Percentiles rank a stretch among this genome's conserved stretches.
These are phyloP conservation scores for Myotis pilosus DNA, from an alignment of 2,797 vertebrate species.

Conservation along the genomic window DNA sequence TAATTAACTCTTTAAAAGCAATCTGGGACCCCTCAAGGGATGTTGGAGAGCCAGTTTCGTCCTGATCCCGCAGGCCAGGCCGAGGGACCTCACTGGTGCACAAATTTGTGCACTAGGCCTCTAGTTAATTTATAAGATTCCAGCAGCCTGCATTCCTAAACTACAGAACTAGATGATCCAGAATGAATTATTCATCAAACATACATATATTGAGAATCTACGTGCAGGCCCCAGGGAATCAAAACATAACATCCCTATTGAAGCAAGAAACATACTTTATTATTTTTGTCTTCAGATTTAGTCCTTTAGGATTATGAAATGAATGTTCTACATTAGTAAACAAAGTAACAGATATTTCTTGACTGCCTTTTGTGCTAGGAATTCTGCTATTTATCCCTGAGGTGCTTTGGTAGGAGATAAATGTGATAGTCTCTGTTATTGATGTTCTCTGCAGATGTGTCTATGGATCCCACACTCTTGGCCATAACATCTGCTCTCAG, in stretches of 20 bases:
- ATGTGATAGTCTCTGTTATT: not conserved
- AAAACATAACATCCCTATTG: not conserved
- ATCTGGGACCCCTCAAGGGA: no score
- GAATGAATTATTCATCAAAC: not conserved
- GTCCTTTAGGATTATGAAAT: not conserved
- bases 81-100: no score
- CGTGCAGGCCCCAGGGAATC: not conserved
- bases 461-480: not conserved
- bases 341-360: not conserved
- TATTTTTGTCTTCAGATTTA: conserved; percentile 7
- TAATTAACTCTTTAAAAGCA: conserved; percentile 5
- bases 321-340: conserved; percentile 8
- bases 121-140: conserved; percentile 15
- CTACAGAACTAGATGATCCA: not conserved
- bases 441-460: conserved; percentile 50
- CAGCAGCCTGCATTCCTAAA: not conserved
- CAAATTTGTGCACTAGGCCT: no score
- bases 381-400: conserved; percentile 23
- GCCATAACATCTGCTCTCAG: not conserved
- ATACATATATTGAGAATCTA: not conserved
- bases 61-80: no score
- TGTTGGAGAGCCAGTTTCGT: no score
- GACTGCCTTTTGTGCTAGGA: conserved; percentile 11
- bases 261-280: not conserved
- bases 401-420: conserved; percentile 27